Evolutionary conservation across 2,113 vertebrate genomes (phyloP).

Genomic region (Aix galericulata): DNA sequence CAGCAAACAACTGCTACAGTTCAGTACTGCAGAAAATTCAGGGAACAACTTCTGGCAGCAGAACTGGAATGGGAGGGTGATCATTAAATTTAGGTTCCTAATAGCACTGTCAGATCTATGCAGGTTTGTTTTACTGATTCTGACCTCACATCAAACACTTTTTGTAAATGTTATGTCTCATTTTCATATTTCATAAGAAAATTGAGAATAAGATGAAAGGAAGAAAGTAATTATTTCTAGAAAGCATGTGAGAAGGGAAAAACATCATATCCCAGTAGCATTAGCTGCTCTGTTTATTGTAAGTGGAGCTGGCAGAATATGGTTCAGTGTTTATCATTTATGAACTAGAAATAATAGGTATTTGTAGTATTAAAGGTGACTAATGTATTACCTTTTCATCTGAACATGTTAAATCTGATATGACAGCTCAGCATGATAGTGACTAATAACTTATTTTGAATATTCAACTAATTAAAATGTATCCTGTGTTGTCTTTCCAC

Average conservation of each 20-base stretch:
- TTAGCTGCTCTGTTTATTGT: not conserved
- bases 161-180: not conserved
- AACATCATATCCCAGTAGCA: not conserved
- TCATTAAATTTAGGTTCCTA: not conserved
- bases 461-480: conserved; percentile 45
- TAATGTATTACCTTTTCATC: conserved; percentile 25
- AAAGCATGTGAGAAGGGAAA: not conserved
- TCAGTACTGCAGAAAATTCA: not conserved
- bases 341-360: conserved; percentile 14
- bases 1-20: not conserved
- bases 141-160: not conserved
- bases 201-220: not conserved
- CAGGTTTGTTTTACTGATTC: not conserved
- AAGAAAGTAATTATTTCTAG: not conserved
- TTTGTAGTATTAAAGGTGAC: conserved; percentile 39
- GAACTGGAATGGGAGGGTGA: not conserved
- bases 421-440: conserved; percentile 27
- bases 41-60: not conserved
- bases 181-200: conserved; percentile 3
- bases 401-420: conserved; percentile 23
- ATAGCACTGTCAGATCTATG: not conserved
- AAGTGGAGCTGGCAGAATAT: not conserved
- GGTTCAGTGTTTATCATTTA: conserved; percentile 9
- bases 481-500: conserved; percentile 31
- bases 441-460: conserved; percentile 36